Evolutionary conservation across 2,113 vertebrate genomes (phyloP).

Genomic region (Porphyrio hochstetteri): DNA sequence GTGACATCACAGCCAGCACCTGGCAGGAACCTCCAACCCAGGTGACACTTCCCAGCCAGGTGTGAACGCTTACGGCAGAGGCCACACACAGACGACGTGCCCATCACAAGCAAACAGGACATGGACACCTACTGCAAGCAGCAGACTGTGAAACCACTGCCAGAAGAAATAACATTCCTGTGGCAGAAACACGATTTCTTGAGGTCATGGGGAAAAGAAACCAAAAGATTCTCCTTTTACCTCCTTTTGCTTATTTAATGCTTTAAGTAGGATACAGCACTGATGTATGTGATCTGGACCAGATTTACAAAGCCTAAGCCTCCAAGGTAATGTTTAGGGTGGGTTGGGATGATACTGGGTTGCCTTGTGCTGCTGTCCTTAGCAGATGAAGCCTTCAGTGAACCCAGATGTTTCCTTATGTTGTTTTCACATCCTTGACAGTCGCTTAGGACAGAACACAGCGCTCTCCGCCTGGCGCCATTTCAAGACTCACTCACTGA

Average conservation of each 20-base stretch:
- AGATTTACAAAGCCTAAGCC: background rate
- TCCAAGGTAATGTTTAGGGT: background rate
- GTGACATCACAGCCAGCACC: background rate
- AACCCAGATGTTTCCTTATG: background rate
- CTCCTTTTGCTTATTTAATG: background rate
- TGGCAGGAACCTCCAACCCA: background rate
- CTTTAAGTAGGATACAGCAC: background rate
- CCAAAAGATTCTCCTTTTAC: background rate
- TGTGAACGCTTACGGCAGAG: background rate
- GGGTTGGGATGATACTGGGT: background rate
- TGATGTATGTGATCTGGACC: fast-evolving
- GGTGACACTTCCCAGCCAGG: background rate
- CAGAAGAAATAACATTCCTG: background rate
- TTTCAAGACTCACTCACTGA: background rate
- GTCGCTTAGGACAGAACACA: background rate
- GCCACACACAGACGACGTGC: fast-evolving
- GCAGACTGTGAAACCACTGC: background rate
- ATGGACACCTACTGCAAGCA: fast-evolving
- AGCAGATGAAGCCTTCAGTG: background rate
- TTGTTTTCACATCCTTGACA: background rate
- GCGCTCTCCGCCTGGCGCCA: background rate
- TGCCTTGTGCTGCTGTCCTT: background rate
- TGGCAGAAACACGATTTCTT: background rate
- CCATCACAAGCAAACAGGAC: background rate
- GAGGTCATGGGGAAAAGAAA: background rate